Evolutionary conservation across 2,888 invertebrate genomes (phyloP), one percentile per base, ranked within the genome.

Genomic region (Magallana nippona): DNA sequence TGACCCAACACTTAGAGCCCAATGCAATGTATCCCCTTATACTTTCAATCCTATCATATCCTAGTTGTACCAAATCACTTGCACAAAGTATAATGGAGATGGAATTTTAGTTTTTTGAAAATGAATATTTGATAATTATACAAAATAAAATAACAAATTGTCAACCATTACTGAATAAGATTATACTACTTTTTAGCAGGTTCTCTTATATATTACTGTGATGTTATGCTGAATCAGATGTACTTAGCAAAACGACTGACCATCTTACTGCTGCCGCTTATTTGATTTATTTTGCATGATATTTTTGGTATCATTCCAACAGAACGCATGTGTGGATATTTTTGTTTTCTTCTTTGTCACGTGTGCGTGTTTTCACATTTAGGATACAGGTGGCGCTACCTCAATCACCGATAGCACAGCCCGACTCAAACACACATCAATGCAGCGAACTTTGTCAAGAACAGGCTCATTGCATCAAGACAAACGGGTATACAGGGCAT

Each of bases 401-500:
- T 27, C 71, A 71, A 71, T 19, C 71, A 71, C 71, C 71, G 71
- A 71, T 79, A 79, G 79, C 79, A 57, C 71, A 71, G 27, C 27
- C 15, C 71, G 79, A 79, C 27, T 79, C 57, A 82, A 71, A 82
- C 32, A 71, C 19, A 56, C 82, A 1, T 82, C 82, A 82, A 44
- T 82, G 27, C 82, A 60, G 71, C 63, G 82, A 63, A 60, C 63
- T 56, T 82, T 82, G 44, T 82, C 82, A 15, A 63, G 82, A 44
- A 82, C 82, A 55, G 71, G 71, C 71, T 63, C 82, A 55, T 22
- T 71, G 44, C 82, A 82, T 55, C 82, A 55, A 82, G 82, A 84
- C 79, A 84, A 83, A 83, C 71, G 84, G 84, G 84, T 84, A 84
- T 84, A 84, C 71, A 62, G 62, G 82, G 84, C 84, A 84, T 84